These are phyloP conservation scores for Dolichoris vasculosae DNA, from an alignment of 1,140 invertebrate species.

Conservation along the genomic window DNA sequence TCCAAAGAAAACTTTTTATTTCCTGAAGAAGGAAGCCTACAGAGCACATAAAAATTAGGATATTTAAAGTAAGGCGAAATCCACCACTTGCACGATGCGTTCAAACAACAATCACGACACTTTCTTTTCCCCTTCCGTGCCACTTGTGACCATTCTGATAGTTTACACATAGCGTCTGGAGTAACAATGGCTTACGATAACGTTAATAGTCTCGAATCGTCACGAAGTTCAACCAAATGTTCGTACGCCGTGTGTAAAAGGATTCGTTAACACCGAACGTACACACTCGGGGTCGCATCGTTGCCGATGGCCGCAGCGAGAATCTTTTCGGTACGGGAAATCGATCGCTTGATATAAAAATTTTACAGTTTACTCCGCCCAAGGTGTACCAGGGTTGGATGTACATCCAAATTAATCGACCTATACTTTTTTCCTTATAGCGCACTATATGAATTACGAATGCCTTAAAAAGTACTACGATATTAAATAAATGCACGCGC, in stretches of 20 bases:
- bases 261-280: constrained; percentile 34
- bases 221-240: constrained; percentile 3
- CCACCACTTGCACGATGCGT: not conserved
- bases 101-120: not conserved
- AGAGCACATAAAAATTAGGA: not conserved
- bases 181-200: constrained; percentile 17
- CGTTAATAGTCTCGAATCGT: constrained; percentile 11
- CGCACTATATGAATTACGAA: not conserved
- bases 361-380: not conserved
- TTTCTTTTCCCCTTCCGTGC: not conserved
- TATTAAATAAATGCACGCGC: not conserved
- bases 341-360: constrained; percentile 5
- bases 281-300: not conserved
- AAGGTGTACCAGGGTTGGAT: too few species aligned
- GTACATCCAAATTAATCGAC: not conserved
- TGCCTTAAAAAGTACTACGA: not conserved
- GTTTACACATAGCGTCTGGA: not conserved
- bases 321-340: not conserved
- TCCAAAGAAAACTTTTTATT: too few species aligned
- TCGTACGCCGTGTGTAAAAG: not conserved
- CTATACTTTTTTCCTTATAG: not conserved
- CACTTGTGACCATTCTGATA: not conserved
- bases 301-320: not conserved
- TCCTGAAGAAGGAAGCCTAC: not conserved
- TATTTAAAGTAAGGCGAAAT: not conserved